Conservation (phyloP, 2,888 invertebrate species). For the Taphrorychus bicolor region DNA sequence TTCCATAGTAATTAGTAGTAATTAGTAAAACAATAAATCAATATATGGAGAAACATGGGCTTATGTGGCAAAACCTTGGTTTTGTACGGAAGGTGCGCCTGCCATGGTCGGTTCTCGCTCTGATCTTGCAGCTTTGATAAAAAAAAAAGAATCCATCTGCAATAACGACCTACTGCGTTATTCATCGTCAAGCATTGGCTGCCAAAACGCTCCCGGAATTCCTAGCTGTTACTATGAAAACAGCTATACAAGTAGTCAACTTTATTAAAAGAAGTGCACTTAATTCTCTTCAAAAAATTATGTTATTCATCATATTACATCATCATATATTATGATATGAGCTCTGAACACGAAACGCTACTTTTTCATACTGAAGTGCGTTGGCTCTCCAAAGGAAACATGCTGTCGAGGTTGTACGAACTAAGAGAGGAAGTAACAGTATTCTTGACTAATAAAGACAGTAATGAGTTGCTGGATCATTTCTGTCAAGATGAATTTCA, state of each 20-base stretch:
- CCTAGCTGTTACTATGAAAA: not conserved
- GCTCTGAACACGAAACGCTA: not conserved
- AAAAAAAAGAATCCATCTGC: too few species aligned
- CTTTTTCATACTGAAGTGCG: constrained; percentile 1
- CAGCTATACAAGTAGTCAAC: not conserved
- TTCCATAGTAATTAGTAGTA: too few species aligned
- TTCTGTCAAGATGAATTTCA: not conserved
- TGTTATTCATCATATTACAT: too few species aligned
- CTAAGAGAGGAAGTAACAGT: not conserved
- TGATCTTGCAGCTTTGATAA: too few species aligned
- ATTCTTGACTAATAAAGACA: not conserved
- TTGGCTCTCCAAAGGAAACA: not conserved
- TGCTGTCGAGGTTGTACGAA: not conserved
- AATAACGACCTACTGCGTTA: too few species aligned
- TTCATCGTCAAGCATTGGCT: not conserved
- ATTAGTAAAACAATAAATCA: too few species aligned
- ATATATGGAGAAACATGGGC: too few species aligned
- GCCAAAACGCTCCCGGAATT: not conserved
- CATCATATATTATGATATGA: not conserved
- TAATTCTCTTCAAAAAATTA: not conserved
- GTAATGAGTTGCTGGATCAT: not conserved
- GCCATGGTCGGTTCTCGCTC: too few species aligned
- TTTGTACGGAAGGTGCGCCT: too few species aligned
- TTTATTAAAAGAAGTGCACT: not conserved
- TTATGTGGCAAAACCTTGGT: too few species aligned